phyloP scores from a whole-genome alignment of 2,888 invertebrate genomes.

The Acleris laterana region DNA sequence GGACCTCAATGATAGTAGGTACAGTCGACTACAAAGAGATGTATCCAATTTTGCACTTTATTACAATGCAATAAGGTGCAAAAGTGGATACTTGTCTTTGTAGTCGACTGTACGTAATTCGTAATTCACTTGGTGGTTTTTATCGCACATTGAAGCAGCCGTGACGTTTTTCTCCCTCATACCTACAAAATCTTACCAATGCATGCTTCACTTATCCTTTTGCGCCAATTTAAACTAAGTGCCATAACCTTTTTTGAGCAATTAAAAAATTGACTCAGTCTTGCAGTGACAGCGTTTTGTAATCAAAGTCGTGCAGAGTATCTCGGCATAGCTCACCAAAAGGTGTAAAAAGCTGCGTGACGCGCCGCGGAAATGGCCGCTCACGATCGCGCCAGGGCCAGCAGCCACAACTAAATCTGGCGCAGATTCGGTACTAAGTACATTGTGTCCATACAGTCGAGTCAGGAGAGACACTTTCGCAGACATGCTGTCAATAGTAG shows the following conservation, averaged over 20 bases:
- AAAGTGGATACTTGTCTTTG: too few species aligned
- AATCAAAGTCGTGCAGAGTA: constrained; percentile 63
- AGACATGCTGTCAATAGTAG: constrained; percentile 5
- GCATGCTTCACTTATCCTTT: too few species aligned
- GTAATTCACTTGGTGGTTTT: too few species aligned
- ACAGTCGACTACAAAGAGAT: too few species aligned
- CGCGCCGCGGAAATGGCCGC: constrained; percentile 60
- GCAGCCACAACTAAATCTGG: constrained; percentile 56
- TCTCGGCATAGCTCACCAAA: constrained; percentile 75
- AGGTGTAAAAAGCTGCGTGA: constrained; percentile 74
- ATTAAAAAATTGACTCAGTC: constrained; percentile 29
- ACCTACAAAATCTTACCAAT: too few species aligned
- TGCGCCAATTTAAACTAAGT: too few species aligned
- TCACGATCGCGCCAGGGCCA: constrained; percentile 68
- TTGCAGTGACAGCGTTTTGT: constrained; percentile 49
- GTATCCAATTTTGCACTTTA: too few species aligned
- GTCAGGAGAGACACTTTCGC: constrained; percentile 11
- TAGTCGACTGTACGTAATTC: too few species aligned
- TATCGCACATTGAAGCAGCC: too few species aligned
- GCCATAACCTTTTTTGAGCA: background rate
- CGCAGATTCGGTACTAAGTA: constrained; percentile 61
- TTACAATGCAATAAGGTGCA: too few species aligned
- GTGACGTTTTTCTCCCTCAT: too few species aligned
- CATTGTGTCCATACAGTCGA: constrained; percentile 45
- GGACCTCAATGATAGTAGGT: too few species aligned